Conservation (phyloP, 2,797 vertebrate genomes). For the Aselliscus stoliczkanus region DNA sequence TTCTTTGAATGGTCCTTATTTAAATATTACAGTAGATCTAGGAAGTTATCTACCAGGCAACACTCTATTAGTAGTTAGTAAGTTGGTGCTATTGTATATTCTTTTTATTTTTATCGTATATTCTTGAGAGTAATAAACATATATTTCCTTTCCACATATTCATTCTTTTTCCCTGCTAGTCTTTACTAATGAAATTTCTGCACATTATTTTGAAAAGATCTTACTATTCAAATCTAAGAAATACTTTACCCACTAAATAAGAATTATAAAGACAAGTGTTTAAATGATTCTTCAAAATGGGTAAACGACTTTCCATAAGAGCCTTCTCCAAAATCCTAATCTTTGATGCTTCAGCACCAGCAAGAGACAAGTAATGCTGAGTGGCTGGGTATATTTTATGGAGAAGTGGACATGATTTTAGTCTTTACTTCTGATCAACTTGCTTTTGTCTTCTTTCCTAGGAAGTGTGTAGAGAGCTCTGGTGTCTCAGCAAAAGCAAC, state of each 20-base stretch:
- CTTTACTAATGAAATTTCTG: slow-evolving; percentile 1
- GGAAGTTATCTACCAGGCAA: background rate
- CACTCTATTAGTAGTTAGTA: slow-evolving; percentile 23
- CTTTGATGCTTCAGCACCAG: background rate
- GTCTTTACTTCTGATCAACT: slow-evolving; percentile 93
- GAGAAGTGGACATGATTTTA: slow-evolving; percentile 18
- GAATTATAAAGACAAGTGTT: slow-evolving; percentile 33
- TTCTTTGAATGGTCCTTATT: slow-evolving; percentile 11
- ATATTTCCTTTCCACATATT: background rate
- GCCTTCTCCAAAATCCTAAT: background rate
- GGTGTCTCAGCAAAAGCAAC: slow-evolving; percentile 99
- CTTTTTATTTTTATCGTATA: background rate
- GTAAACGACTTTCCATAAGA: background rate
- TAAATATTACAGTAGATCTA: background rate
- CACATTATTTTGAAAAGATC: background rate
- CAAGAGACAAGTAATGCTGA: background rate
- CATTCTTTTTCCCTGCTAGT: background rate
- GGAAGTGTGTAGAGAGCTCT: slow-evolving; percentile 99
- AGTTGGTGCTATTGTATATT: slow-evolving; percentile 1
- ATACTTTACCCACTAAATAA: slow-evolving; percentile 15
- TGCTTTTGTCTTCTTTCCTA: slow-evolving; percentile 98
- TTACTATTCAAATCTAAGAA: background rate
- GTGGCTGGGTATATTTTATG: background rate
- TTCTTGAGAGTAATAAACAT: background rate
- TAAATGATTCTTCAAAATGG: background rate